phyloP scores from a whole-genome alignment of 2,888 invertebrate genomes.

The Pherbina coryleti region DNA sequence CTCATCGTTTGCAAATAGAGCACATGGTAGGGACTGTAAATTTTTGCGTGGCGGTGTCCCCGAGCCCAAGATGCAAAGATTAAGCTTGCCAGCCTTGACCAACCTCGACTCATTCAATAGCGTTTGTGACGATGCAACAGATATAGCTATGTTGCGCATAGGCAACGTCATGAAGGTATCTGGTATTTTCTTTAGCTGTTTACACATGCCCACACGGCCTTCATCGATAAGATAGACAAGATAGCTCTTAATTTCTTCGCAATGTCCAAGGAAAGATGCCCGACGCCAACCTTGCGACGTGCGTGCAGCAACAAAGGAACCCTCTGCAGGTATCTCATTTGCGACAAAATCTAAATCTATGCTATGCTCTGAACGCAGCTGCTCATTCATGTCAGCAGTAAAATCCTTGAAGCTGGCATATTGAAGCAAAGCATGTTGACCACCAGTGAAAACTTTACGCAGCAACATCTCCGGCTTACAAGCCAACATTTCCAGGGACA shows the following conservation, averaged over 20 bases:
- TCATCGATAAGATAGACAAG: constrained; percentile 52
- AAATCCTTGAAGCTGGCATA: neutral
- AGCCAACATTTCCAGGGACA: constrained; percentile 43
- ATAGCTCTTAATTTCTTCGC: constrained; percentile 42
- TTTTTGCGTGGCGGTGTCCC: constrained; percentile 15
- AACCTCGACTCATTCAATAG: constrained; percentile 43
- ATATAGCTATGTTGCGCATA: constrained; percentile 49
- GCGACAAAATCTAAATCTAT: constrained; percentile 29
- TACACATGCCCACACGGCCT: constrained; percentile 48
- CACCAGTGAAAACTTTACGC: constrained; percentile 47
- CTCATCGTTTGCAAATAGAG: constrained; percentile 35
- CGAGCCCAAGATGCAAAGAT: constrained; percentile 40
- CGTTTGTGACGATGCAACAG: constrained; percentile 37
- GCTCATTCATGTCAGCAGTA: constrained; percentile 34
- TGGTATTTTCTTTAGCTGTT: constrained; percentile 49
- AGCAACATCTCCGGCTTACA: constrained; percentile 39
- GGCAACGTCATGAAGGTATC: constrained; percentile 45
- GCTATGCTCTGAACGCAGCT: constrained; percentile 42
- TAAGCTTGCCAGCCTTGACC: constrained; percentile 30
- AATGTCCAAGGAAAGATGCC: constrained; percentile 48
- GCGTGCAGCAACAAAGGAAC: constrained; percentile 49
- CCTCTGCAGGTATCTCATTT: constrained; percentile 42
- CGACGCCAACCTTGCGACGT: constrained; percentile 51
- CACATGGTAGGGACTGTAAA: constrained; percentile 36
- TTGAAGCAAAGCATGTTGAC: constrained; percentile 47